Evolutionary conservation across 2,797 vertebrate genomes (phyloP).

Genomic region (Crocidura indochinensis): DNA sequence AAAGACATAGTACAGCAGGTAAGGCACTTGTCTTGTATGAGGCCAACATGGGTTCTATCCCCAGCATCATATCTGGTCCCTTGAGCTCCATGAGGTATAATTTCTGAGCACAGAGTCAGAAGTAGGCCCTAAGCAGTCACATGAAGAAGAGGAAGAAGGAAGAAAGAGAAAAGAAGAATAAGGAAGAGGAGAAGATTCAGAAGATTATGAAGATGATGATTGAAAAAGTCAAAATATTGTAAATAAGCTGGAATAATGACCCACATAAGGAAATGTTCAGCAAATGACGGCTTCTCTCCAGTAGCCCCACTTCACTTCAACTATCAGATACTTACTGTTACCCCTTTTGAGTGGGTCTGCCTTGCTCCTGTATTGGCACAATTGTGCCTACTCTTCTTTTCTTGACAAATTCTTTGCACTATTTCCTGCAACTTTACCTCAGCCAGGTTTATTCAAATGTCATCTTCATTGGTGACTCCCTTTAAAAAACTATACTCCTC

Average conservation of each 20-base stretch:
- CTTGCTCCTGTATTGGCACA: not conserved
- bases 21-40: too few relatives aligned
- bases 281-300: not conserved
- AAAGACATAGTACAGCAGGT: too few relatives aligned
- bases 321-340: not conserved
- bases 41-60: too few relatives aligned
- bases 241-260: not conserved
- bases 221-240: constrained; percentile 12
- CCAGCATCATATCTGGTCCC: too few relatives aligned
- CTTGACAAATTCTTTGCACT: not conserved
- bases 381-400: not conserved
- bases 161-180: too few relatives aligned
- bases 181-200: too few relatives aligned
- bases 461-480: not conserved
- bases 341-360: not conserved
- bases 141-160: too few relatives aligned
- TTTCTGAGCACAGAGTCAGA: too few relatives aligned
- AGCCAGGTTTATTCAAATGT: constrained; percentile 35
- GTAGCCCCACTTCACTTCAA: not conserved
- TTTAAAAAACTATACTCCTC: constrained; percentile 25
- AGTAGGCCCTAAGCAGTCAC: too few relatives aligned
- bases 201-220: too few relatives aligned
- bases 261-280: constrained; percentile 15
- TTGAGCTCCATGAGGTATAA: too few relatives aligned
- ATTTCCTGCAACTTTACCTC: not conserved